These are phyloP conservation scores for Athetis lepigone DNA, from an alignment of 2,888 invertebrate species.

Conservation along the genomic window DNA sequence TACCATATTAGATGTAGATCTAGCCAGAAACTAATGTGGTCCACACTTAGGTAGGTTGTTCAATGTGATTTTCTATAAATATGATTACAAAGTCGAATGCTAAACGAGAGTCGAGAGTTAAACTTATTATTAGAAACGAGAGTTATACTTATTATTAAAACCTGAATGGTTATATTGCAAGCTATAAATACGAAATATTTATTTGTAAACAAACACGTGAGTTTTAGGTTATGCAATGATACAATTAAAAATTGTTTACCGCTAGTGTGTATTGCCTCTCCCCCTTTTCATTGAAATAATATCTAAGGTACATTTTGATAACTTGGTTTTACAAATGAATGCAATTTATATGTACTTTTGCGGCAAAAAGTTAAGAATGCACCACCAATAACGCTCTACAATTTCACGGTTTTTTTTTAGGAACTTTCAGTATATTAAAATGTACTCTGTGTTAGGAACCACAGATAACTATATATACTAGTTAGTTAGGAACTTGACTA, in stretches of 20 bases:
- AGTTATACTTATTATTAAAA: too few relatives aligned
- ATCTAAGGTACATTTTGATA: slow-evolving; percentile 85
- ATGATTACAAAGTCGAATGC: not conserved
- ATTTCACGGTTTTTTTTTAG: too few relatives aligned
- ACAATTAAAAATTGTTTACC: slow-evolving; percentile 87
- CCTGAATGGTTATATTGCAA: too few relatives aligned
- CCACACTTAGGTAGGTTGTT: accelerated
- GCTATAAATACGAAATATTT: not conserved
- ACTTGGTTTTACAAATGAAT: not conserved
- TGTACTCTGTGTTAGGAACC: too few relatives aligned
- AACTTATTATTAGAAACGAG: not conserved
- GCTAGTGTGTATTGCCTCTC: slow-evolving; percentile 96
- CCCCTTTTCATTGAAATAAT: slow-evolving; percentile 93
- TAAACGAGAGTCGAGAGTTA: not conserved
- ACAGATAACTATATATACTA: too few relatives aligned
- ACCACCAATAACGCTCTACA: too few relatives aligned
- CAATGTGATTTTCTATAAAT: not conserved
- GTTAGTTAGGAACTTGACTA: too few relatives aligned
- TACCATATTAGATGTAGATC: not conserved
- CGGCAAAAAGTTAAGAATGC: not conserved
- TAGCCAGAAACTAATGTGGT: not conserved
- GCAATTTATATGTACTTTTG: not conserved
- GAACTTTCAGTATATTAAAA: too few relatives aligned
- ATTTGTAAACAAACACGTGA: slow-evolving; percentile 60
- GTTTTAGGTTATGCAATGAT: slow-evolving; percentile 62